phyloP scores from a whole-genome alignment of 1,140 invertebrate genomes.

The Ericerus pela region DNA sequence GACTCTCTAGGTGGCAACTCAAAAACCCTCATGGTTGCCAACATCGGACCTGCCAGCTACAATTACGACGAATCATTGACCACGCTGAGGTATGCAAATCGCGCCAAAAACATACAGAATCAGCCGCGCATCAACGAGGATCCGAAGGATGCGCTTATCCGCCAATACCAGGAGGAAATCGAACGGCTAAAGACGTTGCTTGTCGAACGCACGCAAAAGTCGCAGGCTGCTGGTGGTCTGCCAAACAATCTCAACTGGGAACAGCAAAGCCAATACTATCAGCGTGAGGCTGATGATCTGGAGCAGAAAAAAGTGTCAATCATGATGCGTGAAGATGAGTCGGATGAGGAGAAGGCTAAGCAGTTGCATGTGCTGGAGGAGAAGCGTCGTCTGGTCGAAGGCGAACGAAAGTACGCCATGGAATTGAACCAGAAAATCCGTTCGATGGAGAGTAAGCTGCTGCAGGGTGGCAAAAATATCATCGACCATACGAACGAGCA shows the following conservation, averaged over 20 bases:
- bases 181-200: conserved; percentile 38
- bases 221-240: conserved; percentile 11
- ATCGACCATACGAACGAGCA: conserved; percentile 83
- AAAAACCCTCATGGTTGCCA: conserved; percentile 93
- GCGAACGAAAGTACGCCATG: conserved; percentile 39
- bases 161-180: conserved; percentile 79
- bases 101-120: conserved; percentile 93
- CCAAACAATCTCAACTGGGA: conserved; percentile 17
- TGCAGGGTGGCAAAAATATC: conserved; percentile 72
- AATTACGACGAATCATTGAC: conserved; percentile 92
- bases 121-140: conserved; percentile 91
- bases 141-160: conserved; percentile 76
- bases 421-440: conserved; percentile 38
- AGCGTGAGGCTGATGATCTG: conserved; percentile 36
- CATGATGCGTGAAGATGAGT: conserved; percentile 18
- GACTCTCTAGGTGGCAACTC: conserved; percentile 91
- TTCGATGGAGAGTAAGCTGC: conserved; percentile 72
- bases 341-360: conserved; percentile 35
- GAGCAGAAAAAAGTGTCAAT: conserved; percentile 20
- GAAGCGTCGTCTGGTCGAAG: conserved; percentile 39
- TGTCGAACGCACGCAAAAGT: background rate
- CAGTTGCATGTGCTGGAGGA: conserved; percentile 40
- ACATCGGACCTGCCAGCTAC: conserved; percentile 86
- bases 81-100: conserved; percentile 79
- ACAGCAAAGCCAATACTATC: conserved; percentile 18